Evolutionary conservation across 2,797 vertebrate species (phyloP).

Genomic region (Acrossocheilus wenchowensis): DNA sequence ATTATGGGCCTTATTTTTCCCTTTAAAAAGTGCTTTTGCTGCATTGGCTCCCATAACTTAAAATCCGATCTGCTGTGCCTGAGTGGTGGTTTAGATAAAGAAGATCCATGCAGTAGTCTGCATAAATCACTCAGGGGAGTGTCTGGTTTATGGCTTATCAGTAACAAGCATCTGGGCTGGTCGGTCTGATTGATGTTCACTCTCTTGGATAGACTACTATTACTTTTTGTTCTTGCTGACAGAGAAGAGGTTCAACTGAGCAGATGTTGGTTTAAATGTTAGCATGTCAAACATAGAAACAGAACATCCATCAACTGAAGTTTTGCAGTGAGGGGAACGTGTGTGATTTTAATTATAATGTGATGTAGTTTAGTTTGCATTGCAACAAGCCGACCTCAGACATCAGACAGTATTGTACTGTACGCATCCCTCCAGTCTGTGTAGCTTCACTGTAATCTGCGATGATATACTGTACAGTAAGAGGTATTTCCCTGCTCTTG

Average conservation of each 20-base stretch:
- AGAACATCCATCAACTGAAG: not conserved
- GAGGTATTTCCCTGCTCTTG: constrained; percentile 32
- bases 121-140: constrained; percentile 35
- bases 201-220: constrained; percentile 19
- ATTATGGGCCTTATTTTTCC: constrained; percentile 13
- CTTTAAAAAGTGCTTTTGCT: constrained; percentile 11
- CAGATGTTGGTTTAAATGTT: constrained; percentile 8
- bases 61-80: constrained; percentile 22
- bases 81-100: constrained; percentile 41
- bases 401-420: not conserved
- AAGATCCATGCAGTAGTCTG: not conserved
- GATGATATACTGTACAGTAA: constrained; percentile 1
- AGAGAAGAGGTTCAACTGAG: not conserved
- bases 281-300: not conserved
- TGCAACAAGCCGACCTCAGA: not conserved
- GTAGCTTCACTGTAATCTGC: not conserved
- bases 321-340: not conserved
- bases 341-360: not conserved
- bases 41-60: not conserved
- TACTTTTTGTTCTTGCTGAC: not conserved
- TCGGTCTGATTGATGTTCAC: not conserved
- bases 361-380: not conserved
- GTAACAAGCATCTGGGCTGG: constrained; percentile 38
- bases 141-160: constrained; percentile 41
- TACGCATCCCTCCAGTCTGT: not conserved